Evolutionary conservation across 2,888 invertebrate species (phyloP), one percentile per base, ranked within the genome.

Genomic region (Drosophila mimetica): DNA sequence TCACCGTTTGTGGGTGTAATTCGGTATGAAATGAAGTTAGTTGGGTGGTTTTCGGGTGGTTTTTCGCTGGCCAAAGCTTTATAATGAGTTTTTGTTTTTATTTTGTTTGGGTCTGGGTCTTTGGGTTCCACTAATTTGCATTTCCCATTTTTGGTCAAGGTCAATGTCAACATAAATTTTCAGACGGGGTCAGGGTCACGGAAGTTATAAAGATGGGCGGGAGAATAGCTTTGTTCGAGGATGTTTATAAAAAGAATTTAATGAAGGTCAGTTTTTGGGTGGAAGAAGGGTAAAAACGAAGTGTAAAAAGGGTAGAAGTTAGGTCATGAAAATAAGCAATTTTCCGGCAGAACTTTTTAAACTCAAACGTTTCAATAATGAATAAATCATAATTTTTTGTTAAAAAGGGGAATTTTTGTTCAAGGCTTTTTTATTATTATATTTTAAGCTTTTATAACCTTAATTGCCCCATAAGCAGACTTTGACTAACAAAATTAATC

Each of bases 21-120:
- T 86, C 78, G 71, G 76, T 84, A 80, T 85, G 80, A 85, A 86
- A 85, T 84, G 70, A 85, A 86, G 76, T 85, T 84, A 78, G 86
- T 51, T 63, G 50, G 54, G 57, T 69, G 71, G 34, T 18, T 46
- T 39, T 52, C 13, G 51, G 44, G 51, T 44, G 16, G 42, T 7
- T 30, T 51, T 16, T 9, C 37, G 42, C 22, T 46, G 63, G 16
- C 28, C 53, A 37, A 48, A 37, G 54, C 70, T 61, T 70, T 70
- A 51, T 63, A 71, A 71, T 63, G 66, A 57, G 63, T 69, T 69
- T 63, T 57, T 74, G 42, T 60, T 70, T 67, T 59, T 60, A 65
- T 53, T 52, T 59, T 57, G 59, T 61, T 74, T 70, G 61, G 55
- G 36, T n/a, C 48, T 60, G 51, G 41, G 48, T 61, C 55, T 47